Evolutionary conservation across 2,888 invertebrate genomes (phyloP).

Genomic region (Venusia cambrica): DNA sequence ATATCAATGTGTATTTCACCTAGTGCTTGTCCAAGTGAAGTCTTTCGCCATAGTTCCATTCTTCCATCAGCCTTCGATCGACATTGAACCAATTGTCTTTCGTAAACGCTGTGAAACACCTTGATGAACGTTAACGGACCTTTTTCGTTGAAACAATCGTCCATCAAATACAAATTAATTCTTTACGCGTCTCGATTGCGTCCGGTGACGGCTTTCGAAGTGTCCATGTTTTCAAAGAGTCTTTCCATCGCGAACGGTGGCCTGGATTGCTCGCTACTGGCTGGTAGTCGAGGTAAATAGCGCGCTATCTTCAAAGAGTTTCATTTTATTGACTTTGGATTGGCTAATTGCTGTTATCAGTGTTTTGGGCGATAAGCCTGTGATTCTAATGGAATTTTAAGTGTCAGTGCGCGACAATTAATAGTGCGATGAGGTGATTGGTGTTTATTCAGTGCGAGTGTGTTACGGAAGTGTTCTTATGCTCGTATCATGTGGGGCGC

Average conservation of each 20-base stretch:
- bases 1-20: constrained; percentile 1
- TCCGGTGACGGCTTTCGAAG: constrained; percentile 77
- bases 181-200: constrained; percentile 69
- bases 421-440: constrained; percentile 64
- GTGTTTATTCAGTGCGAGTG: constrained; percentile 54
- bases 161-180: constrained; percentile 72
- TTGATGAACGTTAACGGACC: constrained; percentile 51
- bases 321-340: constrained; percentile 54
- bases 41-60: constrained; percentile 12
- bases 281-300: constrained; percentile 48
- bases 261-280: constrained; percentile 61
- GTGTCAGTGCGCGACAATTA: constrained; percentile 54
- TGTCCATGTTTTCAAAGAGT: constrained; percentile 65
- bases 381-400: constrained; percentile 53
- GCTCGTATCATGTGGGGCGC: constrained; percentile 74
- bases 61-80: constrained; percentile 34
- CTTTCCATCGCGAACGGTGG: constrained; percentile 70
- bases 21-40: constrained; percentile 5
- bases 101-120: constrained; percentile 41
- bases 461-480: too few relatives aligned
- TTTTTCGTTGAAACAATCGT: constrained; percentile 69
- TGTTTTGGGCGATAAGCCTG: constrained; percentile 54
- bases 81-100: constrained; percentile 38
- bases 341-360: constrained; percentile 59
- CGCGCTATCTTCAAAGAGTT: constrained; percentile 52